Evolutionary conservation across 1,140 invertebrate species (phyloP).

Genomic region (Aphelenchoides fujianensis): DNA sequence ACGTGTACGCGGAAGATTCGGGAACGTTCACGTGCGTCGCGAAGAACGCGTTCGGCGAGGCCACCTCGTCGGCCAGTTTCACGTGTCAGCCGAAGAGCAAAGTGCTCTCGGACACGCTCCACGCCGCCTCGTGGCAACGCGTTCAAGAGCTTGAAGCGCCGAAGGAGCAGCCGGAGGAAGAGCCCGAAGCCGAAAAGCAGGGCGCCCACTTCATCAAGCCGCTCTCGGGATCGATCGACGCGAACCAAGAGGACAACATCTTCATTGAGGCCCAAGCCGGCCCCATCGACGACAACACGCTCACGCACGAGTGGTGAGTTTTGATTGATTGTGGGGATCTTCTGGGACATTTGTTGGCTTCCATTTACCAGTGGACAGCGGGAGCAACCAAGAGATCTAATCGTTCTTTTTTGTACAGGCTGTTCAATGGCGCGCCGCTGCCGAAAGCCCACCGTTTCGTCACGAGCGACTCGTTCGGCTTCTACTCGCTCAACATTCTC

Average conservation of each 20-base stretch:
- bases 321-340: too few species aligned
- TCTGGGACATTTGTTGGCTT: too few species aligned
- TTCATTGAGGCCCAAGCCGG: slow-evolving; percentile 85
- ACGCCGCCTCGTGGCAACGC: slow-evolving; percentile 77
- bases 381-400: too few species aligned
- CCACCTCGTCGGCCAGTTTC: too few species aligned
- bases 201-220: slow-evolving; percentile 52
- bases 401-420: too few species aligned
- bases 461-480: slow-evolving; percentile 80
- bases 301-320: slow-evolving; percentile 69
- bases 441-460: slow-evolving; percentile 58
- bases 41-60: slow-evolving; percentile 84
- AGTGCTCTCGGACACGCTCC: slow-evolving; percentile 79
- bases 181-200: slow-evolving; percentile 49
- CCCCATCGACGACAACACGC: slow-evolving; percentile 83
- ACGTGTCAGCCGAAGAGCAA: too few species aligned
- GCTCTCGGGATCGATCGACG: slow-evolving; percentile 62
- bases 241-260: slow-evolving; percentile 82
- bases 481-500: slow-evolving; percentile 86
- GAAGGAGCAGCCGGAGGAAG: slow-evolving; percentile 73
- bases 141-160: slow-evolving; percentile 82
- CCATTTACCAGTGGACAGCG: too few species aligned
- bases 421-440: slow-evolving; percentile 56
- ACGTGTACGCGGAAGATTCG: slow-evolving; percentile 79
- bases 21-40: slow-evolving; percentile 87